Percentiles rank a stretch among this genome's conserved stretches.
These are phyloP conservation scores for Acrossocheilus wenchowensis DNA, from an alignment of 2,797 vertebrate species.

Conservation along the genomic window DNA sequence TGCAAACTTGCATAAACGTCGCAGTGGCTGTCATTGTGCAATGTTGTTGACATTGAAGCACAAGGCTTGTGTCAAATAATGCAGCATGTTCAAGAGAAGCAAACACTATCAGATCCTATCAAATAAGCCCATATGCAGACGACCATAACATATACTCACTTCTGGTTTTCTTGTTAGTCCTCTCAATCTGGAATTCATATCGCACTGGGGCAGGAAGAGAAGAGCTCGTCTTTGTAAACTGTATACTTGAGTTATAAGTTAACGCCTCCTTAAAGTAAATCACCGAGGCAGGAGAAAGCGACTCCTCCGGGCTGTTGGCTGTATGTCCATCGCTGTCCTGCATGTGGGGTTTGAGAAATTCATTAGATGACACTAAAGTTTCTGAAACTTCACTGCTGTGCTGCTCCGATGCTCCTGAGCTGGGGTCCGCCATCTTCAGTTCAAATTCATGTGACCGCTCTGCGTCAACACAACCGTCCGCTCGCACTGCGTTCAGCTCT, in stretches of 20 bases:
- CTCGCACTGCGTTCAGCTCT: too few relatives aligned
- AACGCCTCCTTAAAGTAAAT: slow-evolving; percentile 83
- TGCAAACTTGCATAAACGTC: slow-evolving; percentile 1
- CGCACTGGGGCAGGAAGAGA: slow-evolving; percentile 65
- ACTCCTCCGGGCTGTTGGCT: slow-evolving; percentile 75
- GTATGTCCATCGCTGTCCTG: slow-evolving; percentile 72
- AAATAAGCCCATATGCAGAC: not conserved
- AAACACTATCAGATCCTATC: not conserved
- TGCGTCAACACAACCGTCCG: slow-evolving; percentile 16
- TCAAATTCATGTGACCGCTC: slow-evolving; percentile 56
- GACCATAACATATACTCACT: slow-evolving; percentile 68
- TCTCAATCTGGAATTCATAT: slow-evolving; percentile 77
- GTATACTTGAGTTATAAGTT: slow-evolving; percentile 69
- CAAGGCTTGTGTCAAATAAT: not conserved
- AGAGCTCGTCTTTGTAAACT: slow-evolving; percentile 63
- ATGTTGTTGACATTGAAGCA: slow-evolving; percentile 52
- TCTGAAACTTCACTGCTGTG: slow-evolving; percentile 52
- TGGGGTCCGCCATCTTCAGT: slow-evolving; percentile 67
- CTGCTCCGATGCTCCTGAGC: slow-evolving; percentile 35
- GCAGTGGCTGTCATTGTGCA: slow-evolving; percentile 14
- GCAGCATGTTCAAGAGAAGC: not conserved
- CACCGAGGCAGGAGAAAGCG: slow-evolving; percentile 79
- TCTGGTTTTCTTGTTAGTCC: slow-evolving; percentile 70
- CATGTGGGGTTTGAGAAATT: slow-evolving; percentile 45
- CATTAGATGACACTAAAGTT: slow-evolving; percentile 60